A percentile compares a stretch with the other conserved stretches of the same genome.
Conservation (phyloP, 2,797 vertebrate species). For the Halcyon leucocephala region DNA sequence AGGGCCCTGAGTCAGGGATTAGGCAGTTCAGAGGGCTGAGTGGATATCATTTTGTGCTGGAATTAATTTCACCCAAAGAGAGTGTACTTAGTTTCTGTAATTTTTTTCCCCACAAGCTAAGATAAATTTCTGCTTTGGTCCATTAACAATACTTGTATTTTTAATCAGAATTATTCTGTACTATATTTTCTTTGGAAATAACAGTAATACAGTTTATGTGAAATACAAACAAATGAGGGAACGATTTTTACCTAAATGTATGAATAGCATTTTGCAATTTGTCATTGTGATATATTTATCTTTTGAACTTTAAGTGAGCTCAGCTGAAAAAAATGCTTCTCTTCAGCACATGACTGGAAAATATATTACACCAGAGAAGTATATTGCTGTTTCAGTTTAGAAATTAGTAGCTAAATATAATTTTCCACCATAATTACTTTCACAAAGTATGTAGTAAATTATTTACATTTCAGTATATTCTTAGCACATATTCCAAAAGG, state of each 20-base stretch:
- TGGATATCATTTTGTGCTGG: not conserved
- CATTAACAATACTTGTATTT: slow-evolving; percentile 70
- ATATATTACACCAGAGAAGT: slow-evolving; percentile 64
- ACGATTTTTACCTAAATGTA: slow-evolving; percentile 60
- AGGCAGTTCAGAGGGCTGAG: not conserved
- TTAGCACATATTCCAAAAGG: slow-evolving; percentile 23
- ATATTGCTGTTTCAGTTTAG: slow-evolving; percentile 54
- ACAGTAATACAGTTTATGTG: slow-evolving; percentile 65
- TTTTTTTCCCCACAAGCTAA: slow-evolving; percentile 46
- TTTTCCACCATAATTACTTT: slow-evolving; percentile 47
- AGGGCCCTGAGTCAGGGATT: not conserved
- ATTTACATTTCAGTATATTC: slow-evolving; percentile 56
- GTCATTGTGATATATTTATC: slow-evolving; percentile 75
- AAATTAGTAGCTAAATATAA: slow-evolving; percentile 63
- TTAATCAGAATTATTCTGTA: slow-evolving; percentile 72
- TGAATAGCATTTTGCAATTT: slow-evolving; percentile 74
- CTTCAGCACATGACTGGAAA: slow-evolving; percentile 69
- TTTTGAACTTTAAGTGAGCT: slow-evolving; percentile 75
- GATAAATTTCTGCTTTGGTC: slow-evolving; percentile 68
- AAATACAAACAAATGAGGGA: slow-evolving; percentile 75
- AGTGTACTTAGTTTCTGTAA: not conserved
- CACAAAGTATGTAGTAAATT: slow-evolving; percentile 47
- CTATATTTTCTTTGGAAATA: slow-evolving; percentile 75
- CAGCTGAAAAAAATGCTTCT: slow-evolving; percentile 67
- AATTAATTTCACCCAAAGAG: slow-evolving; percentile 34